Evolutionary conservation across 2,888 invertebrate species (phyloP).

Genomic region (Vanessa cardui): DNA sequence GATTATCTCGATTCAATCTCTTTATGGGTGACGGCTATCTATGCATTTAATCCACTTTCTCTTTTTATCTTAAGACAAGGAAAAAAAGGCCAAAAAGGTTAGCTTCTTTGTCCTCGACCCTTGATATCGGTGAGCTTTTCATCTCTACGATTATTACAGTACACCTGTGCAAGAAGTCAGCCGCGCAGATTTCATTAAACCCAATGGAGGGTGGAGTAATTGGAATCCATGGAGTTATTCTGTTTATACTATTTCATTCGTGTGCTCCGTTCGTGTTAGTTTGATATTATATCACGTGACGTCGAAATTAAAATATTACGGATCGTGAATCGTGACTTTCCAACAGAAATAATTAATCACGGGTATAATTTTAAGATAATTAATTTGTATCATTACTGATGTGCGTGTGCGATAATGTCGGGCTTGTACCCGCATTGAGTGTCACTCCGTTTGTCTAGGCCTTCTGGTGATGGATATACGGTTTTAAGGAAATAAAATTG

Average conservation of each 20-base stretch:
- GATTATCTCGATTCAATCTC: slow-evolving; percentile 64
- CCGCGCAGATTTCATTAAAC: slow-evolving; percentile 66
- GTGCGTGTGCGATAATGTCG: not conserved
- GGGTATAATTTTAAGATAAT: not conserved
- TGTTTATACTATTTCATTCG: slow-evolving; percentile 46
- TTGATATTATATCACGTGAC: not conserved
- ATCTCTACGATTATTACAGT: slow-evolving; percentile 66
- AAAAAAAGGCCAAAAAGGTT: slow-evolving; percentile 61
- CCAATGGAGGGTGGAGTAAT: slow-evolving; percentile 60
- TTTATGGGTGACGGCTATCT: slow-evolving; percentile 71
- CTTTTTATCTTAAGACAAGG: slow-evolving; percentile 71
- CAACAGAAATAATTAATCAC: not conserved
- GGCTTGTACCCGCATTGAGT: too few species aligned
- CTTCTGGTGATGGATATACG: too few species aligned
- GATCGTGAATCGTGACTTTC: not conserved
- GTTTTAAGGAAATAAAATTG: too few species aligned
- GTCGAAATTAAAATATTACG: slow-evolving; percentile 11
- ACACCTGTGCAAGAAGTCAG: slow-evolving; percentile 67
- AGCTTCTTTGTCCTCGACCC: slow-evolving; percentile 65
- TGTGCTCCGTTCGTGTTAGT: slow-evolving; percentile 6
- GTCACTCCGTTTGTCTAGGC: too few species aligned
- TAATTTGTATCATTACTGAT: not conserved
- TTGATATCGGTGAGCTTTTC: slow-evolving; percentile 65
- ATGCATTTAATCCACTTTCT: slow-evolving; percentile 78
- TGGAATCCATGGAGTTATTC: slow-evolving; percentile 50